These are phyloP conservation scores for Tyria jacobaeae DNA, from an alignment of 2,888 invertebrate genomes.

Conservation along the genomic window DNA sequence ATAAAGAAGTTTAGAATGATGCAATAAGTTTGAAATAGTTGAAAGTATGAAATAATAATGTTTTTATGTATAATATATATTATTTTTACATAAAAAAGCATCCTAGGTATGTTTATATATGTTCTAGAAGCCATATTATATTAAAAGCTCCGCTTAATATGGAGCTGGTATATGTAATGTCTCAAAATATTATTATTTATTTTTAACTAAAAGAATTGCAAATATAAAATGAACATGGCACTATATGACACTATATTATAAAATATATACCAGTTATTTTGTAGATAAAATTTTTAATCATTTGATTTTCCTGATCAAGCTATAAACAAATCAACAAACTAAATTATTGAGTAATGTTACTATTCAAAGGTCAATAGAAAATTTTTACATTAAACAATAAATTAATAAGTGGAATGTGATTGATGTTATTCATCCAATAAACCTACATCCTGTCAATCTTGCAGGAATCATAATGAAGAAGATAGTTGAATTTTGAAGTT, in stretches of 20 bases:
- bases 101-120: background rate
- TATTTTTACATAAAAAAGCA: background rate
- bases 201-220: too few relatives aligned
- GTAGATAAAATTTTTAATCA: too few relatives aligned
- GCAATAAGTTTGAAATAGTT: conserved; percentile 31
- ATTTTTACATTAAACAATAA: background rate
- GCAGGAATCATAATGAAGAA: conserved; percentile 24
- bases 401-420: background rate
- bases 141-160: background rate
- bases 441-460: conserved; percentile 32
- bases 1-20: conserved; percentile 28
- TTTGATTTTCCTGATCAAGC: background rate
- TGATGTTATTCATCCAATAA: conserved; percentile 25
- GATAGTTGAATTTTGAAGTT: too few relatives aligned
- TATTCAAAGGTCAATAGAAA: background rate
- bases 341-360: background rate
- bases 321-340: background rate
- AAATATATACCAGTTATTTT: too few relatives aligned
- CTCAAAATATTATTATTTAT: background rate
- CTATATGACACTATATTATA: too few relatives aligned
- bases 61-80: background rate
- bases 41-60: conserved; percentile 5
- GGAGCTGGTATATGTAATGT: too few relatives aligned
- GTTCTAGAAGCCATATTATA: background rate
- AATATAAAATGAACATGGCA: too few relatives aligned